Conservation (phyloP, 2,888 invertebrate species). For the Dromius quadrimaculatus region DNA sequence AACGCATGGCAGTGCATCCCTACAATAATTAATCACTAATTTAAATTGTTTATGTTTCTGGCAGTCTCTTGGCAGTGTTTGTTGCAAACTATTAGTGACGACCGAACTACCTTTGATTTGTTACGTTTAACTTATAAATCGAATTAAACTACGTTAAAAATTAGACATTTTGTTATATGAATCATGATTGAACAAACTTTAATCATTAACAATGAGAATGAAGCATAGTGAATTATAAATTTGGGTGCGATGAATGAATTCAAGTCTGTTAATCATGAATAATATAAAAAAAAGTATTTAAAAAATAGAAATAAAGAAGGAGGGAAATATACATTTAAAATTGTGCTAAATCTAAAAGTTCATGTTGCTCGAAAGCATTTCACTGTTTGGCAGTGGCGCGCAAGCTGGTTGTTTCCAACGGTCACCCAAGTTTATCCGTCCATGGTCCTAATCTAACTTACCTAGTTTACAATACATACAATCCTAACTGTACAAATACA, state of each 20-base stretch:
- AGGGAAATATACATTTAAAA: conserved; percentile 48
- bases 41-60: conserved; percentile 54
- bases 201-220: neutral
- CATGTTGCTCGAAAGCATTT: conserved; percentile 45
- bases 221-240: neutral
- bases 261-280: conserved; percentile 48
- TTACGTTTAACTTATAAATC: conserved; percentile 50
- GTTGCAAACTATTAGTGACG: conserved; percentile 53
- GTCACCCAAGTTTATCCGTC: conserved; percentile 52
- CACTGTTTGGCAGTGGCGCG: conserved; percentile 51
- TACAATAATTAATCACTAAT: conserved; percentile 56
- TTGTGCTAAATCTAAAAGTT: conserved; percentile 52
- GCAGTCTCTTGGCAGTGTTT: conserved; percentile 60
- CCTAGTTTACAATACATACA: conserved; percentile 62
- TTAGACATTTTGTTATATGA: conserved; percentile 38
- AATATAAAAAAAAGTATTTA: conserved; percentile 33
- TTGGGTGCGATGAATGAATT: neutral
- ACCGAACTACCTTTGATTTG: conserved; percentile 51
- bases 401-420: conserved; percentile 52
- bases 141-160: conserved; percentile 46
- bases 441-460: conserved; percentile 59
- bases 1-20: conserved; percentile 45
- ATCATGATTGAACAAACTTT: conserved; percentile 48
- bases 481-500: conserved; percentile 61
- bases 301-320: conserved; percentile 41